phyloP scores from a whole-genome alignment of 2,113 vertebrate species.

The Burhinus bistriatus region DNA sequence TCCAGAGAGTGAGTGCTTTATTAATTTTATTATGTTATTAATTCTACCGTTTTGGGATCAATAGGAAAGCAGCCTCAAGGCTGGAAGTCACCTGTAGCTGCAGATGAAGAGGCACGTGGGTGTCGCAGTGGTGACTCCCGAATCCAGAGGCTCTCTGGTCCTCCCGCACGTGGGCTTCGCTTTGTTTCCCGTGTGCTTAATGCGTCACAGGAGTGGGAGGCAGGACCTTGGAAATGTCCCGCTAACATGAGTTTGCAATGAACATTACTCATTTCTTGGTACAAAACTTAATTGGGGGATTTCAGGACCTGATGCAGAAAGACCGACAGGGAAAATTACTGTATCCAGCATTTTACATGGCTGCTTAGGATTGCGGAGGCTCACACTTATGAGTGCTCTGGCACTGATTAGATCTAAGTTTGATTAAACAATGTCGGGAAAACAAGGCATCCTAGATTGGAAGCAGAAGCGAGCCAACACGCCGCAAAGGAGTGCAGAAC shows the following conservation, averaged over 20 bases:
- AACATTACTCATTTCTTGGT: conserved; percentile 1
- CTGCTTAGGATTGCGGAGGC: neutral
- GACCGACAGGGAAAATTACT: neutral
- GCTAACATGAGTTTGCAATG: neutral
- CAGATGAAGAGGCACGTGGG: accelerated
- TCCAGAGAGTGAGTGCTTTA: accelerated
- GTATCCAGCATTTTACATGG: neutral
- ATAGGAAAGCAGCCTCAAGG: neutral
- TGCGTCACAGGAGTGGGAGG: neutral
- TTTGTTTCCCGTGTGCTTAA: neutral
- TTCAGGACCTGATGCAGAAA: neutral
- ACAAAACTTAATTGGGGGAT: neutral
- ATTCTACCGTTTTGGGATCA: neutral
- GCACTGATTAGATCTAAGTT: neutral
- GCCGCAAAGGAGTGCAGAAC: neutral
- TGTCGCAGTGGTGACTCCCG: accelerated
- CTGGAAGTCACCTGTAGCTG: neutral
- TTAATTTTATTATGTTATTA: neutral
- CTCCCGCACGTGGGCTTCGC: neutral
- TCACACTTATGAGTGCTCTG: neutral
- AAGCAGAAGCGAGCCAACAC: neutral
- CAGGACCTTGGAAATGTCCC: neutral
- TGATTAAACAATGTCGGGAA: neutral
- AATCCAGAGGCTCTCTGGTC: neutral
- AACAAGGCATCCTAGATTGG: neutral